These are phyloP conservation scores for Marisa cornuarietis DNA, from an alignment of 1,140 invertebrate genomes.

Conservation along the genomic window DNA sequence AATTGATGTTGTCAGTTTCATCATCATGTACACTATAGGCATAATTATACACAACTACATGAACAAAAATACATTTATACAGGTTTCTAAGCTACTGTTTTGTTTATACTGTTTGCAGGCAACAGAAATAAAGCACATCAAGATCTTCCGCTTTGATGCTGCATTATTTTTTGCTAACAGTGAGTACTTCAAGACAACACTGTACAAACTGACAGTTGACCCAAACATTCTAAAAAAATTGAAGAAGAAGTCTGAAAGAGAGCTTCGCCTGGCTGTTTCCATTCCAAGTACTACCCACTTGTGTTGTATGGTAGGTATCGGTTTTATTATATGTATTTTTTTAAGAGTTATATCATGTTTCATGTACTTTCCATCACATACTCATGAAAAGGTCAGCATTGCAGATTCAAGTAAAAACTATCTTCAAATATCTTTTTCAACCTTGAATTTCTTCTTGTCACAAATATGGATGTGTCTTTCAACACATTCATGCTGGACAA, in stretches of 20 bases:
- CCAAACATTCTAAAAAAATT: slow-evolving; percentile 50
- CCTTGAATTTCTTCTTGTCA: too few species aligned
- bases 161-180: slow-evolving; percentile 65
- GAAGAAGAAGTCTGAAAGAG: slow-evolving; percentile 38
- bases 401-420: too few species aligned
- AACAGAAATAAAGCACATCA: slow-evolving; percentile 63
- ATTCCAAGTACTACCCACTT: not conserved
- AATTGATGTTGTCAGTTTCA: too few species aligned
- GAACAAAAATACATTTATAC: not conserved
- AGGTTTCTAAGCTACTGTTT: not conserved
- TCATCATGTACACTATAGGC: too few species aligned
- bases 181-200: slow-evolving; percentile 58
- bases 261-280: not conserved
- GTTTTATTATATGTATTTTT: not conserved
- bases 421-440: too few species aligned
- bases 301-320: not conserved
- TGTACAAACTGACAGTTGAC: slow-evolving; percentile 59
- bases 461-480: too few species aligned
- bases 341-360: not conserved
- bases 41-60: too few species aligned
- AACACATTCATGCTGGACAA: too few species aligned
- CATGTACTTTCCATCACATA: too few species aligned
- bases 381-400: too few species aligned
- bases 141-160: slow-evolving; percentile 65
- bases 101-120: slow-evolving; percentile 52